Evolutionary conservation across 2,888 invertebrate genomes (phyloP), one percentile per base, ranked within the genome.

Genomic region (Pandemis cinnamomeana): DNA sequence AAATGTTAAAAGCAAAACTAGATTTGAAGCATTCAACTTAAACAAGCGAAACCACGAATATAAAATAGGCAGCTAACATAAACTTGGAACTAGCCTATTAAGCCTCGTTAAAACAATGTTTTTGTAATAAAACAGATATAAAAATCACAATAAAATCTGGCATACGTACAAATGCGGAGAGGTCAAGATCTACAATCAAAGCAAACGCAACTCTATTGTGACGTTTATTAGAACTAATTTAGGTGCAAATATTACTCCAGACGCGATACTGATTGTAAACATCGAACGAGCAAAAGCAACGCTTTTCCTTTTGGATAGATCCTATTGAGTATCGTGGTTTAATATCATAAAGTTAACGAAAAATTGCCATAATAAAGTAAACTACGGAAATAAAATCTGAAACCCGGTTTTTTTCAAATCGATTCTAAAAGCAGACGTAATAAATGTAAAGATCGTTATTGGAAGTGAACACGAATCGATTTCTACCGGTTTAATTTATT

Each of bases 101-200:
- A 74, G 74, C 67, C 78, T 81, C 80, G 81, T 82, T 82, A 80
- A 81, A 78, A 80, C 77, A 72, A 72, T 75, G 78, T 80, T 75
- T 75, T 77, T 76, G 77, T 76, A 78, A 77, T 72, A 77, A 77
- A 76, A 75, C n/a, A 48, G 67, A 73, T 58, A 76, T 82, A 78
- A 82, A 83, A 79, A 77, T 75, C 64, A 76, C 76, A 75, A 78
- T 84, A 80, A 82, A 80, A 76, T 66, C 60, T 71, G 76, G 75
- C 77, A 53, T 73, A 64, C 42, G 60, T n/a, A 48, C 51, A 55
- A 41, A 20, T n/a, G 42, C 10, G 20, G 11, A 27, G 20, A 27
- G 5, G 42, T 55, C 15, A 36, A 58, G 48, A 27, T 20, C 27
- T 7, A 15, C 58, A 4, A 4, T n/a, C 48, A 7, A 60, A 15